Percentiles rank a stretch among this genome's conserved stretches.
phyloP scores from a whole-genome alignment of 2,113 vertebrate genomes.

The Geothlypis trichas region DNA sequence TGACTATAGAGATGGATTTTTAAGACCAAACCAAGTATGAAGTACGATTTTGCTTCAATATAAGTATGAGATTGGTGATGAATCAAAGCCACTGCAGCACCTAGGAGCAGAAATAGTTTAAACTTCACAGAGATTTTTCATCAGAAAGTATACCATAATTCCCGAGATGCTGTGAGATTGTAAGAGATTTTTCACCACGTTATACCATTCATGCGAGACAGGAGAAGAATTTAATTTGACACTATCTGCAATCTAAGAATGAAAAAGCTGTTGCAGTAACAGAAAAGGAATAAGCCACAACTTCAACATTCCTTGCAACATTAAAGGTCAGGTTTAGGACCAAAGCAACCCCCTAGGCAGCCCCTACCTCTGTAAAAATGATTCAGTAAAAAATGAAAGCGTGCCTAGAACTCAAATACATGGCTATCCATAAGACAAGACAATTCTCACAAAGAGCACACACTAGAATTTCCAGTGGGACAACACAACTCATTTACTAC shows the following conservation, averaged over 20 bases:
- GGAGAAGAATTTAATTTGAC: background rate
- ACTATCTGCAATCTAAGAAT: background rate
- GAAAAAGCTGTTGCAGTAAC: background rate
- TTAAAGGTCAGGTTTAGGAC: background rate
- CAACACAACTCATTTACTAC: background rate
- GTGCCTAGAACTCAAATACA: background rate
- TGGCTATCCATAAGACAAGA: background rate
- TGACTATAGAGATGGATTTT: background rate
- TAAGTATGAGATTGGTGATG: background rate
- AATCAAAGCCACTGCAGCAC: background rate
- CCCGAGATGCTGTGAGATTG: background rate
- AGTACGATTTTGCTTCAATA: constrained; percentile 31
- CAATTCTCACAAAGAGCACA: background rate
- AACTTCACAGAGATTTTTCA: constrained; percentile 30
- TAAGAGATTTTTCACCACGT: background rate
- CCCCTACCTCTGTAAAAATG: background rate
- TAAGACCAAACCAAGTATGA: constrained; percentile 46
- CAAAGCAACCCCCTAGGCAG: background rate
- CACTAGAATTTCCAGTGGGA: background rate
- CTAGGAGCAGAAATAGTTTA: background rate
- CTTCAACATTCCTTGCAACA: background rate
- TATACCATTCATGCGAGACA: background rate
- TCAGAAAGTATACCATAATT: background rate
- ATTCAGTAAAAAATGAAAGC: background rate
- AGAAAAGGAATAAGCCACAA: background rate